These are phyloP conservation scores for Dromaius novaehollandiae DNA, from an alignment of 2,113 vertebrate genomes.

Conservation along the genomic window DNA sequence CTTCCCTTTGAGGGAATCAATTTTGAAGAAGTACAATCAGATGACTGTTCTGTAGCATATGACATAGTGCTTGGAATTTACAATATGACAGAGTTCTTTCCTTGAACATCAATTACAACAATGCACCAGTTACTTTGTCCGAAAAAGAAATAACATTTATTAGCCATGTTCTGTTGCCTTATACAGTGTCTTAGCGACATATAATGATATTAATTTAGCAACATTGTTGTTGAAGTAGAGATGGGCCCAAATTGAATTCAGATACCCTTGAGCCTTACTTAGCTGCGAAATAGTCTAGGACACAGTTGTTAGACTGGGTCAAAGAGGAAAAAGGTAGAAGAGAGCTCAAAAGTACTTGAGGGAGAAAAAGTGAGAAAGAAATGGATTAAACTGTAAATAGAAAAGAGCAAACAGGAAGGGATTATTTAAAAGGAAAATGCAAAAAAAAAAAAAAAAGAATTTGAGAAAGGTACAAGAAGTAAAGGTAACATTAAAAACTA, in stretches of 20 bases:
- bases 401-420: constrained; percentile 10
- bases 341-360: constrained; percentile 7
- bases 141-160: constrained; percentile 32
- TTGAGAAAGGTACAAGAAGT: background rate
- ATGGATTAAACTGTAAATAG: constrained; percentile 20
- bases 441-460: background rate
- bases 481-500: background rate
- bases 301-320: constrained; percentile 52
- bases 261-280: constrained; percentile 59
- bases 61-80: constrained; percentile 25
- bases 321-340: constrained; percentile 30
- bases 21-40: constrained; percentile 52
- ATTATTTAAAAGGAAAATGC: constrained; percentile 2
- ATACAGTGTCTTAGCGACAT: constrained; percentile 21
- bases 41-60: constrained; percentile 43
- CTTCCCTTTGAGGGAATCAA: constrained; percentile 34
- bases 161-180: background rate
- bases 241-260: constrained; percentile 55
- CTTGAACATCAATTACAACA: constrained; percentile 39
- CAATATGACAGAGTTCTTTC: constrained; percentile 20
- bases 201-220: constrained; percentile 38
- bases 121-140: constrained; percentile 20
- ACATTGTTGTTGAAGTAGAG: background rate
- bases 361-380: constrained; percentile 32
- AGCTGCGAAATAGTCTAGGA: constrained; percentile 44